phyloP scores from a whole-genome alignment of 2,888 invertebrate genomes.

The Phortica okadai region DNA sequence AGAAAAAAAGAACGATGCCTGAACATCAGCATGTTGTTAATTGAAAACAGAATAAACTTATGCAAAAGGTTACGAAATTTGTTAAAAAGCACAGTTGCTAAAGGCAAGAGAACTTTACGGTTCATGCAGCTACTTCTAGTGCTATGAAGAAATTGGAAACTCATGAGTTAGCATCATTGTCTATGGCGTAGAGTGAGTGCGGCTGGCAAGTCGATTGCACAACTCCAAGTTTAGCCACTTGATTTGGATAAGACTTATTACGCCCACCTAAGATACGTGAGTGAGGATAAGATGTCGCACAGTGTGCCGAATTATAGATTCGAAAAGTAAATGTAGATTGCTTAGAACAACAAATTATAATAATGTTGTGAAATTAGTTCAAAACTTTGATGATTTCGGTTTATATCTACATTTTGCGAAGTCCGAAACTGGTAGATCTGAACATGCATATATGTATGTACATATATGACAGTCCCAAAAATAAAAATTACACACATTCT shows the following conservation, averaged over 20 bases:
- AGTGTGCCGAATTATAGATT: neutral
- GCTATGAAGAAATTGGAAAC: neutral
- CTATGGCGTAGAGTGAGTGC: neutral
- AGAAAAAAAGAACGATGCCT: slow-evolving; percentile 32
- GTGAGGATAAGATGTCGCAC: slow-evolving; percentile 3
- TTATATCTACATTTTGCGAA: too few relatives aligned
- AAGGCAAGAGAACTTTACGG: neutral
- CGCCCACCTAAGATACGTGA: slow-evolving; percentile 14
- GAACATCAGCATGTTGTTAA: slow-evolving; percentile 16
- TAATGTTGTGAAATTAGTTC: too few relatives aligned
- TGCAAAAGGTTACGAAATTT: slow-evolving; percentile 11
- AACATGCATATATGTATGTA: too few relatives aligned
- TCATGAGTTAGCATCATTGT: neutral
- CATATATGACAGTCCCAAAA: too few relatives aligned
- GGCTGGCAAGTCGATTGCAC: neutral
- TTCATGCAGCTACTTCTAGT: neutral
- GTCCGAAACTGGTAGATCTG: too few relatives aligned
- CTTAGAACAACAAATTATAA: too few relatives aligned
- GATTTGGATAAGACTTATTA: neutral
- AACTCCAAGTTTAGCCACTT: slow-evolving; percentile 21
- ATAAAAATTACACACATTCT: neutral
- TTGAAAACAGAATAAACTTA: slow-evolving; percentile 12
- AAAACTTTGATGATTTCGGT: too few relatives aligned
- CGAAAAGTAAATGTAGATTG: too few relatives aligned
- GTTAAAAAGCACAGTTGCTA: neutral